Base-by-base conservation (phyloP, 1,140 invertebrate genomes). In the Notospermus geniculatus region DNA sequence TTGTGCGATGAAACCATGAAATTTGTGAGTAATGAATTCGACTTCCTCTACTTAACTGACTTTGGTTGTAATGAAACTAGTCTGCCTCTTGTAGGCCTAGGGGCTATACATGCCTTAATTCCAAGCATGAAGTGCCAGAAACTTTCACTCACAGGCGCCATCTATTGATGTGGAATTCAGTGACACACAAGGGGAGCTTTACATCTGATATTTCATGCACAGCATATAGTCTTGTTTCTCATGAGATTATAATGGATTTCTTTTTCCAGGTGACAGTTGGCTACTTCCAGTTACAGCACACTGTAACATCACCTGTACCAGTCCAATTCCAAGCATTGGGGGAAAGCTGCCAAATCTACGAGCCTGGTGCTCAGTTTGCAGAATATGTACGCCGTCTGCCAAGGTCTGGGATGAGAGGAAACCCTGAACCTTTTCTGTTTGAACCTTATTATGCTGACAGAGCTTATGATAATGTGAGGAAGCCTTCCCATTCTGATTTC, bases 241-340 rank as follows among this genome's bases (percentile, higher is more conserved):
- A 23, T 46, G 22, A 23, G 9, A 15, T 19, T 52, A 9, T 59
- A 28, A 5, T 7, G 22, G 1, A 29, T 55, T 27, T 66, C 43
- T 30, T 58, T 43, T 66, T 65, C 1, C 65, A 78, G 77, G 84
- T 83, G 2, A 85, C 83, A 15, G 79, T 83, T 39, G 78, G 77
- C 7, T 86, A 86, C 66, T 86, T 86, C 72, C 80, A 85, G 63
- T 74, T 85, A 29, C 79, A 85, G 55, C 83, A 86, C 58, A 82
- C 80, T 13, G 73, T 84, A 0, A 74, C 77, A 17, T 80, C 83
- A 22, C 80, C 83, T 30, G 66, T 79, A 46, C 83, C 85, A 45
- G 76, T 83, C n/a, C 74, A 86, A 80, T 84, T 84, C 64, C 82
- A 85, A 66, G 83, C 81, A 1, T 70, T 86, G 32, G 82, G 79